Base-by-base conservation (phyloP, 2,113 vertebrate species). In the Murina feae region DNA sequence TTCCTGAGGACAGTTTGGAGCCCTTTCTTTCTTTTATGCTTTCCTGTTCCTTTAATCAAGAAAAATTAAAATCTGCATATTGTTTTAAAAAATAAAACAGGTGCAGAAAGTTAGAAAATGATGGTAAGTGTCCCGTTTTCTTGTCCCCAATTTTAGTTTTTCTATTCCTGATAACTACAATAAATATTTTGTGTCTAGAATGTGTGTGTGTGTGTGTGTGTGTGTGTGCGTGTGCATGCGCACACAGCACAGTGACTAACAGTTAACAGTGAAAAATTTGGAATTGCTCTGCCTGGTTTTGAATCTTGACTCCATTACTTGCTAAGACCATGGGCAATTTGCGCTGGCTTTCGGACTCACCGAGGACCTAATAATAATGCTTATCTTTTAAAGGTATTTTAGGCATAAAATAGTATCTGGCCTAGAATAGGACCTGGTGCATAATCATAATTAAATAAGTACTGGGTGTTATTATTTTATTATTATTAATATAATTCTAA, bases 361-460 rank as follows among this genome's bases (percentile, higher is more conserved):
- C 53, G 20, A 35, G 49, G 21, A 39, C n/a, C 63, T 72, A 68
- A 39, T 71, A 39, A 71, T 6, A 51, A 35, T 35, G 25, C 5
- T 12, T 83, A 37, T 63, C 32, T 76, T 63, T n/a, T 78, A 87
- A 47, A 92, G 39, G 28, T 92, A 32, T 65, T 75, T 35, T 28
- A 60, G 25, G 51, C 90, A 78, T 86, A 91, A 79, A 94, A 84
- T 63, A 83, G 44, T 55, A 90, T 8, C 42, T 79, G 49, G 51
- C 90, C 78, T 89, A 91, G 75, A 94, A 84, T 63, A 83, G 51
- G 63, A 90, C 8, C 32, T 79, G 44, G 23, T 7, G 82, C 35
- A 55, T 25, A 71, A 28, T 60, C 68, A 66, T 88, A 85, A 93
- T 81, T 93, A 88, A 86, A 80, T 75, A 91, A 78, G 17, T 84